A percentile compares a stretch with the other conserved stretches of the same genome.
These are phyloP conservation scores for Cryptotis parvus DNA, from an alignment of 2,113 vertebrate species.

Conservation along the genomic window DNA sequence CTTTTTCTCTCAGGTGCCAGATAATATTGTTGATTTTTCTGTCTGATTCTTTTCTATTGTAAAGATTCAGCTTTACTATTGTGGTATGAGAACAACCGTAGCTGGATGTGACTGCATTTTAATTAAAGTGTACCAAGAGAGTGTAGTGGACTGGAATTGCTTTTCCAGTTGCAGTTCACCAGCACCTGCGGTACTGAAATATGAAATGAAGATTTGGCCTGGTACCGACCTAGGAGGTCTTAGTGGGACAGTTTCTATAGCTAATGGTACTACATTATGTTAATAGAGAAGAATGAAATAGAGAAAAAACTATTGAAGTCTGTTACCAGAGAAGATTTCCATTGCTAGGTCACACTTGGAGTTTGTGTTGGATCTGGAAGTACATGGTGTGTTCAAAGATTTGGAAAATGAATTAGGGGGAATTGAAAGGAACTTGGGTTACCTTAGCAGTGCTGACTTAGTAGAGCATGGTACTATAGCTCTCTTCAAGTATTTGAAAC, in stretches of 20 bases:
- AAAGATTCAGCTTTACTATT: background rate
- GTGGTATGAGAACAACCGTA: background rate
- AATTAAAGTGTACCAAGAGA: background rate
- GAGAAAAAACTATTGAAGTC: conserved; percentile 1
- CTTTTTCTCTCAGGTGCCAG: conserved; percentile 3
- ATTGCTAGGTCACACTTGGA: background rate
- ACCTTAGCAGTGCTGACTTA: background rate
- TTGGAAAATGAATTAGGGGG: background rate
- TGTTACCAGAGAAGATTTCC: background rate
- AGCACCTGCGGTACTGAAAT: background rate
- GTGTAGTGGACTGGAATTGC: background rate
- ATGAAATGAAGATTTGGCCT: background rate
- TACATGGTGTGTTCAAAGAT: background rate
- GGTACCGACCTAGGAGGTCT: background rate
- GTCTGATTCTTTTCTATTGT: background rate
- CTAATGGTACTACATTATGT: no score
- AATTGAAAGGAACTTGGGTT: background rate
- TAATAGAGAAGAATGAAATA: no score
- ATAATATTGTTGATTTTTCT: conserved; percentile 26
- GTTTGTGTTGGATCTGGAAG: background rate
- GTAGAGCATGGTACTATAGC: background rate
- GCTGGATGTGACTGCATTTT: background rate
- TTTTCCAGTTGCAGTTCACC: background rate
- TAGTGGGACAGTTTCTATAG: background rate
- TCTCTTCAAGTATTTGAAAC: conserved; percentile 28